Evolutionary conservation across 2,888 invertebrate genomes (phyloP).

Genomic region (Pocota personata): DNA sequence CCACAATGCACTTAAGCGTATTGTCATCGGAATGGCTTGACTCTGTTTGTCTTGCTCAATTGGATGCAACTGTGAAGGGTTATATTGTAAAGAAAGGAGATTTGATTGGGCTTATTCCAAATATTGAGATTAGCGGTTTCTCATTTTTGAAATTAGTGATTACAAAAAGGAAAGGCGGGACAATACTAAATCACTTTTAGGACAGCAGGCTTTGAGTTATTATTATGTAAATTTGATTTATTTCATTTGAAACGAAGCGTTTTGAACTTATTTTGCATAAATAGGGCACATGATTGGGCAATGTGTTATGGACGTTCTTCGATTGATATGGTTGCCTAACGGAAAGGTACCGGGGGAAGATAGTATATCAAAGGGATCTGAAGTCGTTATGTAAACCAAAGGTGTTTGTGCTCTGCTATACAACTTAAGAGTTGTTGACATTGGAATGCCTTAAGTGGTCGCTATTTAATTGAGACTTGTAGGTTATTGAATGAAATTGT

Average conservation of each 20-base stretch:
- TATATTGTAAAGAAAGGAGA: slow-evolving; percentile 7
- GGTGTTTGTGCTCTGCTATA: too few species aligned
- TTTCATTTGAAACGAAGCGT: background rate
- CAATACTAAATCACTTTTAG: slow-evolving; percentile 51
- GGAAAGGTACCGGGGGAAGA: background rate
- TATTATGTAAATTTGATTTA: slow-evolving; percentile 31
- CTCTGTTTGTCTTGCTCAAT: slow-evolving; percentile 8
- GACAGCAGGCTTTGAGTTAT: background rate
- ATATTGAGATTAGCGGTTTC: slow-evolving; percentile 68
- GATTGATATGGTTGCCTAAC: background rate
- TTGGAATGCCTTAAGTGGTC: too few species aligned
- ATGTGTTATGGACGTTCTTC: background rate
- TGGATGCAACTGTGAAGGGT: slow-evolving; percentile 46
- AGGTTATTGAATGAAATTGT: too few species aligned
- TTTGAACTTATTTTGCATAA: slow-evolving; percentile 18
- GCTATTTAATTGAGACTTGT: too few species aligned
- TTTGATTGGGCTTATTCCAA: slow-evolving; percentile 68
- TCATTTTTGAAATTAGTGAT: slow-evolving; percentile 20
- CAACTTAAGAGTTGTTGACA: too few species aligned
- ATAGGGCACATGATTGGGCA: background rate
- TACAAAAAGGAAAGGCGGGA: slow-evolving; percentile 45
- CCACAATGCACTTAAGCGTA: slow-evolving; percentile 63
- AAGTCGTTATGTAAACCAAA: too few species aligned
- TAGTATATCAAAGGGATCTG: too few species aligned
- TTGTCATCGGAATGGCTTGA: slow-evolving; percentile 36